phyloP scores from a whole-genome alignment of 2,113 vertebrate species.

The Proteles cristata region DNA sequence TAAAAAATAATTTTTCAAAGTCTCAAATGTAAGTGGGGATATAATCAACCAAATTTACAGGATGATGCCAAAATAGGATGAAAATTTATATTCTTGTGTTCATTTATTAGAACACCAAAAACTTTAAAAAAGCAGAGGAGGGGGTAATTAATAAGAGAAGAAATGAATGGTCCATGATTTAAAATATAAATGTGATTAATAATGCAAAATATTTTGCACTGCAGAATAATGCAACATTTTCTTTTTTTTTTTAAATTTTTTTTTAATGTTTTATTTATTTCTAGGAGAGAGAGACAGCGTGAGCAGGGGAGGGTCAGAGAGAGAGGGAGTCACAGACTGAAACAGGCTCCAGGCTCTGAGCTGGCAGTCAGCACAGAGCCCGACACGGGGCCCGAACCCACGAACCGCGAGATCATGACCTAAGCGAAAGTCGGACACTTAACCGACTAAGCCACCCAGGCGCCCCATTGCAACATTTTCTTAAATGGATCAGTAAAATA shows the following conservation, averaged over 20 bases:
- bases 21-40: not conserved
- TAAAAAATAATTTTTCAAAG: not conserved
- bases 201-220: not conserved
- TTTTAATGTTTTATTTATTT: too few relatives aligned
- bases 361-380: too few relatives aligned
- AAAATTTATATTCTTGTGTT: not conserved
- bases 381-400: too few relatives aligned
- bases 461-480: not conserved
- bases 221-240: not conserved
- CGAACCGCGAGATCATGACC: too few relatives aligned
- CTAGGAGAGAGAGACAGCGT: too few relatives aligned
- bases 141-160: not conserved
- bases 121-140: not conserved
- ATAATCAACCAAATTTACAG: not conserved
- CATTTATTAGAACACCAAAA: not conserved
- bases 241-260: slow-evolving; percentile 9
- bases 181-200: not conserved
- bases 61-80: not conserved
- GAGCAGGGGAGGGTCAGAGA: too few relatives aligned
- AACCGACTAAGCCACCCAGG: too few relatives aligned
- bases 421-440: too few relatives aligned
- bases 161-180: not conserved
- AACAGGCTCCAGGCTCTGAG: too few relatives aligned
- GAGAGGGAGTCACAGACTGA: too few relatives aligned
- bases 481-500: not conserved